These are phyloP conservation scores for Nezara viridula DNA, from an alignment of 2,888 invertebrate genomes.

Conservation along the genomic window DNA sequence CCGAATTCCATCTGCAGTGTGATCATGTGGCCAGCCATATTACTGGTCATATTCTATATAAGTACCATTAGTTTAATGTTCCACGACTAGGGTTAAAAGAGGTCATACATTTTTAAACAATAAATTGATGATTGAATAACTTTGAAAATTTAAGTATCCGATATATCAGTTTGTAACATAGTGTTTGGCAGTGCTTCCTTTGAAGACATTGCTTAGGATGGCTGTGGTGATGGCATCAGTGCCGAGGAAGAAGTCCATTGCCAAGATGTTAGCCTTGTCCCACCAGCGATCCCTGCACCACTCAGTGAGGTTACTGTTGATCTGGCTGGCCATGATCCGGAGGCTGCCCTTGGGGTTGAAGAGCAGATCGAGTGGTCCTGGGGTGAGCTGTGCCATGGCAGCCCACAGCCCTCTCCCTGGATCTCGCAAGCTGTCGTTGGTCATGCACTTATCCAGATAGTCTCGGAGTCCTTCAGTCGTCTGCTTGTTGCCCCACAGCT, in stretches of 20 bases:
- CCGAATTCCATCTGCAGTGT: too few relatives aligned
- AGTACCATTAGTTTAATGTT: too few relatives aligned
- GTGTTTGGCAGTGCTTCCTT: conserved; percentile 63
- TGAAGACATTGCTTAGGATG: conserved; percentile 69
- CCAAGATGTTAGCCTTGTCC: conserved; percentile 70
- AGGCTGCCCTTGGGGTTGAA: conserved; percentile 65
- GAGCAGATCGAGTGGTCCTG: conserved; percentile 69
- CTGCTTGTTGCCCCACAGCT: conserved; percentile 76
- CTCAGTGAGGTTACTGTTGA: conserved; percentile 69
- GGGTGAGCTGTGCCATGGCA: conserved; percentile 73
- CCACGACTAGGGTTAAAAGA: too few relatives aligned
- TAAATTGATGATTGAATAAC: neutral
- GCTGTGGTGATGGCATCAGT: conserved; percentile 71
- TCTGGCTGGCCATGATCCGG: conserved; percentile 64
- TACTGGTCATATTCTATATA: too few relatives aligned
- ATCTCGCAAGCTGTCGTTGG: conserved; percentile 60
- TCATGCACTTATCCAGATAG: conserved; percentile 68
- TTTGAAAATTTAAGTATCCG: neutral
- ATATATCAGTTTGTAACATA: conserved; percentile 49
- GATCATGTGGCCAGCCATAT: too few relatives aligned
- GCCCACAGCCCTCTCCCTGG: conserved; percentile 67
- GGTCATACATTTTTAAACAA: too few relatives aligned
- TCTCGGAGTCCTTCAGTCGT: conserved; percentile 67
- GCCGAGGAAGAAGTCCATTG: conserved; percentile 72
- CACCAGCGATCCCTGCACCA: conserved; percentile 70